Conservation (phyloP, 2,113 vertebrate species). For the Mustela nigripes region DNA sequence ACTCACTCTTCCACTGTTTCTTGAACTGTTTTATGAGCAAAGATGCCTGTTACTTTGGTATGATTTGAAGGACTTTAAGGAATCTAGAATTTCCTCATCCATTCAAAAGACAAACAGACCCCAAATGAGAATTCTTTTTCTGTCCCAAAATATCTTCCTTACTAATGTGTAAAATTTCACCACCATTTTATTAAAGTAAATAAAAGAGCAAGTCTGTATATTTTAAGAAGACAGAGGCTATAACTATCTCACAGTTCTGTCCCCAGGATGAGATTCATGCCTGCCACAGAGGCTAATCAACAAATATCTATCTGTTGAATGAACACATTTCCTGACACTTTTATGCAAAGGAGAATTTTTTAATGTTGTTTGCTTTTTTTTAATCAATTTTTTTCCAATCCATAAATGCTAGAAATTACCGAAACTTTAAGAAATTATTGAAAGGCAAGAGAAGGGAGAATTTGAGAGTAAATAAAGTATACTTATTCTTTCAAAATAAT, state of each 20-base stretch:
- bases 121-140: background rate
- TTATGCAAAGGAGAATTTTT: slow-evolving; percentile 9
- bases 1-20: background rate
- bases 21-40: background rate
- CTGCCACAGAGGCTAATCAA: background rate
- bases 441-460: slow-evolving; percentile 24
- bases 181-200: background rate
- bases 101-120: background rate
- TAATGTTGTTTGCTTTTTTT: background rate
- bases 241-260: background rate
- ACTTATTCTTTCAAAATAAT: slow-evolving; percentile 16
- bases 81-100: slow-evolving; percentile 27
- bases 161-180: background rate
- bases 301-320: background rate
- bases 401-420: background rate
- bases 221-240: background rate
- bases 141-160: slow-evolving; percentile 31
- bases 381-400: background rate
- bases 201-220: slow-evolving; percentile 6
- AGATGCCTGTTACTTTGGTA: background rate
- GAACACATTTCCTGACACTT: background rate
- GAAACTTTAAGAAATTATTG: background rate
- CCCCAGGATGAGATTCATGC: background rate
- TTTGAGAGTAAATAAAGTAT: background rate
- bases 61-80: background rate